Conservation (phyloP, 2,113 vertebrate genomes). For the Tachuris rubrigastra region DNA sequence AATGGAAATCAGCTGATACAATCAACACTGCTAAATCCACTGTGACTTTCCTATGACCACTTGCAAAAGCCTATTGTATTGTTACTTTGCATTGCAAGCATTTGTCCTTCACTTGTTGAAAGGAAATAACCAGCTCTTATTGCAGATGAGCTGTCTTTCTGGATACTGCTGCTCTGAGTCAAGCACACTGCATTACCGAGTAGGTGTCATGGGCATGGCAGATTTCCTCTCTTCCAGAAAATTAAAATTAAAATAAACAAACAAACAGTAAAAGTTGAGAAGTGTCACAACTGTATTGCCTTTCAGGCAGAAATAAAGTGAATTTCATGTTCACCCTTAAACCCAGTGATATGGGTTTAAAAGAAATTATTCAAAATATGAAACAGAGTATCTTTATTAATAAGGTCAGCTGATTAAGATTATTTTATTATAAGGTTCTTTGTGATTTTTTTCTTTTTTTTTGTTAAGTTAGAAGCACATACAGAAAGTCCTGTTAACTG, state of each 20-base stretch:
- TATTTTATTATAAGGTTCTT: neutral
- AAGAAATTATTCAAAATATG: neutral
- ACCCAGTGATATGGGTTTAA: neutral
- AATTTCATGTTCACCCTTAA: neutral
- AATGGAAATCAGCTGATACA: neutral
- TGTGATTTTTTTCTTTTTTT: neutral
- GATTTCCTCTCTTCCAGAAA: neutral
- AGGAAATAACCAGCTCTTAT: neutral
- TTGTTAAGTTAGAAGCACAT: neutral
- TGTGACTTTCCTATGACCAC: neutral
- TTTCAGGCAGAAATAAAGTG: neutral
- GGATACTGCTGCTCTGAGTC: neutral
- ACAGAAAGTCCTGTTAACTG: neutral
- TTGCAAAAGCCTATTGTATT: neutral
- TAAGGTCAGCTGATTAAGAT: neutral
- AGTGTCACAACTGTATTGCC: neutral
- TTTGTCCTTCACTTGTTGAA: neutral
- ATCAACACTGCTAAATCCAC: neutral
- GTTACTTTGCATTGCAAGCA: neutral
- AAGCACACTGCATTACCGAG: neutral
- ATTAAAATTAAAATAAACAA: too few species aligned
- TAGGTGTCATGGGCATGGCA: neutral
- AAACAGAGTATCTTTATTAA: neutral
- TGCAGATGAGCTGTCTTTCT: neutral
- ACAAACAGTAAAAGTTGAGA: neutral